These are phyloP conservation scores for Myiopsitta monachus DNA, from an alignment of 2,113 vertebrate species.

Conservation along the genomic window DNA sequence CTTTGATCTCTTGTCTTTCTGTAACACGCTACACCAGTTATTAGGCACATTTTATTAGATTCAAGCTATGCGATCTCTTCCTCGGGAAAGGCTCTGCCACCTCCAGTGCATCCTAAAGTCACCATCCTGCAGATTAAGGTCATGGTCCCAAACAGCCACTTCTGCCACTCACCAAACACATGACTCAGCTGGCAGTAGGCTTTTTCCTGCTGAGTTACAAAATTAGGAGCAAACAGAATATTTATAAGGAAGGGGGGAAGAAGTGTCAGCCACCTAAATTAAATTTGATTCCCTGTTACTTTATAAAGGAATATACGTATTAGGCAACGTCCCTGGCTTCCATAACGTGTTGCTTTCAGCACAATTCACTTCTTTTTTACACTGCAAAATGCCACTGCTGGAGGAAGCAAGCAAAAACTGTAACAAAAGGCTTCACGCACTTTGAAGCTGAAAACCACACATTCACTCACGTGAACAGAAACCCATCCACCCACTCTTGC, in stretches of 20 bases:
- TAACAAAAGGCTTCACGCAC: neutral
- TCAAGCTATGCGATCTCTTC: slow-evolving; percentile 11
- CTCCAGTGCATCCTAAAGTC: neutral
- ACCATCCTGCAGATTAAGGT: slow-evolving; percentile 27
- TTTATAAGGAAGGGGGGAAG: neutral
- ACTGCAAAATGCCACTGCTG: neutral
- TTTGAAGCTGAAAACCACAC: slow-evolving; percentile 29
- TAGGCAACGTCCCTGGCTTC: neutral
- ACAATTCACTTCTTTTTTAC: neutral
- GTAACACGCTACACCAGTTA: neutral
- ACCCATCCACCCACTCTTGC: neutral
- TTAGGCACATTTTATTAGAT: slow-evolving; percentile 11
- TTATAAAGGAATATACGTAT: neutral
- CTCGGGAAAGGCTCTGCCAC: neutral
- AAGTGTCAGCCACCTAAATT: neutral
- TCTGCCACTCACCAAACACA: slow-evolving; percentile 31
- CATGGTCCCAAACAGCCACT: slow-evolving; percentile 47
- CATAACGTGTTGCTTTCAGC: neutral
- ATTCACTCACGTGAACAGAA: neutral
- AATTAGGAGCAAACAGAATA: slow-evolving; percentile 34
- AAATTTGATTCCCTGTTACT: neutral
- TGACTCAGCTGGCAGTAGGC: slow-evolving; percentile 14
- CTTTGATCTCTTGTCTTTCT: slow-evolving; percentile 5
- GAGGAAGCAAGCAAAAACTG: neutral
- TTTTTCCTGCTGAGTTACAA: slow-evolving; percentile 45